Base-by-base conservation (phyloP, 37 sponge, comb jelly and placozoan species). In the Halisarca cf. caerulea region DNA sequence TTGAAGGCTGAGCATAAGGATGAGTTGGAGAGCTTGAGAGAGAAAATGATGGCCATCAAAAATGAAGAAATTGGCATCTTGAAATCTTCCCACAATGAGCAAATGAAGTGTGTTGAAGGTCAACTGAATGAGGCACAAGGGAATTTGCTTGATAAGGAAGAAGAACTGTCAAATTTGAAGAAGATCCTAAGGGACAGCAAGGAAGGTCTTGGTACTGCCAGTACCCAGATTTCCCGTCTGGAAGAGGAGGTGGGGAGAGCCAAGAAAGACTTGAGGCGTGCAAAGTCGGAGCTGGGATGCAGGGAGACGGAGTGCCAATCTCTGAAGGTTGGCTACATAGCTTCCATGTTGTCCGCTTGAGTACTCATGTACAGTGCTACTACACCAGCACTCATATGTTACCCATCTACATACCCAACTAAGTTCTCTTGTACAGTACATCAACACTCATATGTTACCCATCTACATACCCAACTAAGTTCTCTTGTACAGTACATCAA, bases 141-240 rank as follows among this genome's bases (percentile, higher is more conserved):
- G 8, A 74, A 83, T 47, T 59, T 90, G 64, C 64, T 40, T 3
- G 40, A 18, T 18, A 61, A 58, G 1, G 54, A 54, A 24, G 59
- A 38, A 44, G 83, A 89, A 53, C 62, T 89, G 79, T 59, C 74
- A 68, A 58, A 69, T 18, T 55, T 89, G 30, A 84, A 78, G 40
- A 57, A 39, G 24, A 44, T 41, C 14, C 45, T 82, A 9, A 84
- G 38, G 1, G 80, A 85, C 39, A 83, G 59, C 5, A 80, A 82
- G 57, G 14, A 88, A 34, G 86, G 89, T 11, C 83, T 92, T 4
- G 85, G 82, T 21, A 60, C 66, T 34, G 88, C 82, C 1, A 42
- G 81, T 39, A 27, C 35, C 4, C 72, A 80, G 3, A 73, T 87
- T 15, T 44, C 85, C 17, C 32, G 17, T 28, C 83, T 88, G 24